These are phyloP conservation scores for Pseudomyrmex gracilis DNA, from an alignment of 1,140 invertebrate species.

Conservation along the genomic window DNA sequence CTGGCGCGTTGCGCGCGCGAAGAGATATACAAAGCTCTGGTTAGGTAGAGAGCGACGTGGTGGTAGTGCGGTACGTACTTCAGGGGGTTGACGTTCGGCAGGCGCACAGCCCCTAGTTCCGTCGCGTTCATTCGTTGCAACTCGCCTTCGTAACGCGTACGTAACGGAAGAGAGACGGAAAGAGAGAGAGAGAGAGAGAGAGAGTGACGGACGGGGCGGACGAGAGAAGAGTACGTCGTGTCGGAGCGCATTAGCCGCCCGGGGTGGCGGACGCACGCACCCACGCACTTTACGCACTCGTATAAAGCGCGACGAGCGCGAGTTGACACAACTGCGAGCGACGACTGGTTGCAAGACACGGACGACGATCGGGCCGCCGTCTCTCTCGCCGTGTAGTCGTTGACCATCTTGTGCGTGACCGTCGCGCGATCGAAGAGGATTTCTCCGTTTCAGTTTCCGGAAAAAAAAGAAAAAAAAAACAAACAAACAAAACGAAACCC, in stretches of 20 bases:
- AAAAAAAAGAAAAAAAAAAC: no score
- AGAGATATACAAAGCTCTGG: neutral
- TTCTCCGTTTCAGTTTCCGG: no score
- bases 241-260: neutral
- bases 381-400: slow-evolving; percentile 2
- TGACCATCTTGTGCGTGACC: no score
- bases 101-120: slow-evolving; percentile 34
- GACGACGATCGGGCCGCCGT: no score
- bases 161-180: neutral
- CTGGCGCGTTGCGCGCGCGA: neutral
- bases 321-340: neutral
- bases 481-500: no score
- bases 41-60: no score
- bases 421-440: no score
- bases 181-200: neutral
- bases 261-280: neutral
- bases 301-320: slow-evolving; percentile 29
- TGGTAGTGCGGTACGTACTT: slow-evolving; percentile 6
- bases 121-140: slow-evolving; percentile 20
- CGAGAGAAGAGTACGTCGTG: neutral
- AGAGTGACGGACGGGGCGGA: neutral
- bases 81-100: slow-evolving; percentile 45
- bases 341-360: neutral
- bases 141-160: slow-evolving; percentile 13
- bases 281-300: neutral